These are phyloP conservation scores for Strongylocentrotus purpuratus DNA, from an alignment of 35 echinoderm and acorn worm species.

Conservation along the genomic window DNA sequence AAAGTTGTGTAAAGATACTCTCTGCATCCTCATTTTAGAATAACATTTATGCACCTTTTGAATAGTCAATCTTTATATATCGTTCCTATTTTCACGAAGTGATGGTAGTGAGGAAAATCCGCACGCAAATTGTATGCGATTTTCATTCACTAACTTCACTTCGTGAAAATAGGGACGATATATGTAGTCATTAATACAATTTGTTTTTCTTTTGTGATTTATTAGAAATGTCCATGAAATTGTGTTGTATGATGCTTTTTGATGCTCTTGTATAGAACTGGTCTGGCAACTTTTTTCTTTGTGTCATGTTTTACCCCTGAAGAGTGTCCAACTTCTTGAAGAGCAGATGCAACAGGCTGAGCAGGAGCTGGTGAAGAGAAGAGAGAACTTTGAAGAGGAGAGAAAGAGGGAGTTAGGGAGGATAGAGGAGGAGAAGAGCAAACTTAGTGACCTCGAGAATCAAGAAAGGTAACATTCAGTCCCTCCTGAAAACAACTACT, in stretches of 20 bases:
- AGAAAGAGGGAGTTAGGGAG: constrained; percentile 67
- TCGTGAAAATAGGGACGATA: too few relatives aligned
- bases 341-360: constrained; percentile 65
- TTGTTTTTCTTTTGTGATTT: too few relatives aligned
- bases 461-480: constrained; percentile 80
- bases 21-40: background rate
- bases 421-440: constrained; percentile 81
- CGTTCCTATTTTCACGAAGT: too few relatives aligned
- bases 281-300: too few relatives aligned
- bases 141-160: too few relatives aligned
- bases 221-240: too few relatives aligned
- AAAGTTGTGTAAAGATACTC: too few relatives aligned
- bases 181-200: too few relatives aligned
- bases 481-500: background rate
- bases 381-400: constrained; percentile 85
- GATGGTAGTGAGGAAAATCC: too few relatives aligned
- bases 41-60: background rate
- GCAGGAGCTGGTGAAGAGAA: constrained; percentile 55
- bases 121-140: too few relatives aligned
- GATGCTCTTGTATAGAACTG: too few relatives aligned
- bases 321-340: constrained; percentile 72
- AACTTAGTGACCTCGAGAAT: constrained; percentile 85
- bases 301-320: background rate
- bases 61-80: background rate
- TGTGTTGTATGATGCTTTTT: too few relatives aligned